Evolutionary conservation across 2,113 vertebrate genomes (phyloP), one percentile per base, ranked within the genome.

Genomic region (Ciconia maguari): DNA sequence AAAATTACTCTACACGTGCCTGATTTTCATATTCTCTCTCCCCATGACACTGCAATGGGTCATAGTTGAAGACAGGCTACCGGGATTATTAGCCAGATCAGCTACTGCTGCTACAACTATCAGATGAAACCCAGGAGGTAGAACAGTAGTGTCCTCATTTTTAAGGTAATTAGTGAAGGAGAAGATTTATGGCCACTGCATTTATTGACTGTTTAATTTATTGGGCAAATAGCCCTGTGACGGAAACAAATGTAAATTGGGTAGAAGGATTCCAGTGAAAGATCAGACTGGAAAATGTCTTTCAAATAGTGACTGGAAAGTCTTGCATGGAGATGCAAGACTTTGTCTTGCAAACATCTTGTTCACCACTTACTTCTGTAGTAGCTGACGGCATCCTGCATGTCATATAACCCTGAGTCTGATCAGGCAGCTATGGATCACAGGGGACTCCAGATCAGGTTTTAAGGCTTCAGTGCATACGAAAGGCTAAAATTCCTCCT

Each of bases 101-200:
- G 72, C n/a, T 93, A 49, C 46, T 90, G 68, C 54, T 90, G 76
- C 68, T 66, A 27, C 29, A 74, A 27, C 51, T 71, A 54, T 22
- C 72, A 71, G 42, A 38, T 66, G 48, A 92, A 78, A 44, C 20
- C 48, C 87, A 77, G 41, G 34, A 91, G 48, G 44, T 7, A 89
- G 30, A 95, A 57, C 9, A 82, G 69, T 20, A 78, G 4, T 19
- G 27, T 87, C 61, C 41, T 89, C 0, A 2, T 66, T 94, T 87
- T 95, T 68, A 75, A 87, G n/a, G 87, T 68, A 96, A 91, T 88
- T 95, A 96, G 78, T 8, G 36, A 61, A 44, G 32, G 42, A 87
- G 36, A 92, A 91, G 83, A 94, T 94, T 84, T 94, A 96, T 74
- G 34, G 20, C 21, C 13, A 11, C 29, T 52, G 51, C 30, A 34